These are phyloP conservation scores for Poecilia gillii DNA, from an alignment of 2,797 vertebrate species.

Conservation along the genomic window DNA sequence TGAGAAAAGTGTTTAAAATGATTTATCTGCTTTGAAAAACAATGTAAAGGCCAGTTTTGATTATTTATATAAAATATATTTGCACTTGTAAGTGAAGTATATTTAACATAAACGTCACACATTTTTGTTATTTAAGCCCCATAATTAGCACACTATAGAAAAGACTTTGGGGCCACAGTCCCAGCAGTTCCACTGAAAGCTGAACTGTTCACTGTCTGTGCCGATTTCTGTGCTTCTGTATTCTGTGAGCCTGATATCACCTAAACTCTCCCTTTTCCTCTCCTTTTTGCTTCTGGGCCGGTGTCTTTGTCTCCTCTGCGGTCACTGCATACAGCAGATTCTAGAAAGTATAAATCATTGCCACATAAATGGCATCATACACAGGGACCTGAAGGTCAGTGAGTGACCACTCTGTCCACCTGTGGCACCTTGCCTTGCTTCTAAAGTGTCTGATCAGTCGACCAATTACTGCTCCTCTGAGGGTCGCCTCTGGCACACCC, in stretches of 20 bases:
- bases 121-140: not conserved
- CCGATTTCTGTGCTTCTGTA: slow-evolving; percentile 21
- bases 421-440: slow-evolving; percentile 47
- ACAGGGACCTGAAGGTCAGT: slow-evolving; percentile 99
- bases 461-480: slow-evolving; percentile 50
- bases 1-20: not conserved
- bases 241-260: slow-evolving; percentile 37
- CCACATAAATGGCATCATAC: slow-evolving; percentile 96
- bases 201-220: slow-evolving; percentile 34
- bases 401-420: slow-evolving; percentile 62
- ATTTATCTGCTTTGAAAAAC: not conserved
- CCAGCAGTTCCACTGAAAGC: not conserved
- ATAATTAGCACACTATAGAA: not conserved
- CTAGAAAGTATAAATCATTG: slow-evolving; percentile 99
- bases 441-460: slow-evolving; percentile 49
- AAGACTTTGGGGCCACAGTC: not conserved
- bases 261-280: slow-evolving; percentile 56
- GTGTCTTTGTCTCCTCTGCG: slow-evolving; percentile 76
- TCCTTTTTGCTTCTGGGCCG: slow-evolving; percentile 60
- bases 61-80: not conserved
- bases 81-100: not conserved
- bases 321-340: slow-evolving; percentile 99
- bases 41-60: not conserved
- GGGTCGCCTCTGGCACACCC: slow-evolving; percentile 21
- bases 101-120: not conserved